These are phyloP conservation scores for Zonitis immaculata DNA, from an alignment of 2,888 invertebrate species.

Conservation along the genomic window DNA sequence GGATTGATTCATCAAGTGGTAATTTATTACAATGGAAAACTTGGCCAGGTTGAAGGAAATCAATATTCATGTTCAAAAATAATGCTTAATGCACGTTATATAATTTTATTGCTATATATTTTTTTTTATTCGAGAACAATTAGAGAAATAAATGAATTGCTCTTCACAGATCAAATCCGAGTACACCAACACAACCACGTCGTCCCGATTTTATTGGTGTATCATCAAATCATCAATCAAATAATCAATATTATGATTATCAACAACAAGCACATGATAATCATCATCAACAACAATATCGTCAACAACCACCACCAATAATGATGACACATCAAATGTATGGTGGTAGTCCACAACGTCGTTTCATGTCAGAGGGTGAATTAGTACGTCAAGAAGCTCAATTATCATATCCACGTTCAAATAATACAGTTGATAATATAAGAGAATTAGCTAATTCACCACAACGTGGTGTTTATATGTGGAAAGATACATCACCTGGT, in stretches of 20 bases:
- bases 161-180: slow-evolving; percentile 79
- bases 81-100: slow-evolving; percentile 6
- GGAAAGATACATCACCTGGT: slow-evolving; percentile 73
- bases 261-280: slow-evolving; percentile 39
- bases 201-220: slow-evolving; percentile 83
- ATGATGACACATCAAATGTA: not conserved
- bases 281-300: not conserved
- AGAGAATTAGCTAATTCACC: slow-evolving; percentile 84
- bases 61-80: too few species aligned
- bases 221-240: slow-evolving; percentile 45
- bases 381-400: slow-evolving; percentile 64
- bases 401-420: slow-evolving; percentile 62
- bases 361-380: slow-evolving; percentile 80
- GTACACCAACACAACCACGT: slow-evolving; percentile 85
- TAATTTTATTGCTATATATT: slow-evolving; percentile 27
- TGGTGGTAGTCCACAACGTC: slow-evolving; percentile 31
- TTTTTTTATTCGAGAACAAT: too few species aligned
- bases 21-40: not conserved
- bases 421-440: slow-evolving; percentile 80
- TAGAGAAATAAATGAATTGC: slow-evolving; percentile 20
- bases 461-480: slow-evolving; percentile 74
- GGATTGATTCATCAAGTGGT: not conserved
- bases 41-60: too few species aligned
- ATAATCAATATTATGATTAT: slow-evolving; percentile 44
- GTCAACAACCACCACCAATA: not conserved